Conservation (phyloP, 1,140 invertebrate species). For the Lepeophtheirus salmonis region DNA sequence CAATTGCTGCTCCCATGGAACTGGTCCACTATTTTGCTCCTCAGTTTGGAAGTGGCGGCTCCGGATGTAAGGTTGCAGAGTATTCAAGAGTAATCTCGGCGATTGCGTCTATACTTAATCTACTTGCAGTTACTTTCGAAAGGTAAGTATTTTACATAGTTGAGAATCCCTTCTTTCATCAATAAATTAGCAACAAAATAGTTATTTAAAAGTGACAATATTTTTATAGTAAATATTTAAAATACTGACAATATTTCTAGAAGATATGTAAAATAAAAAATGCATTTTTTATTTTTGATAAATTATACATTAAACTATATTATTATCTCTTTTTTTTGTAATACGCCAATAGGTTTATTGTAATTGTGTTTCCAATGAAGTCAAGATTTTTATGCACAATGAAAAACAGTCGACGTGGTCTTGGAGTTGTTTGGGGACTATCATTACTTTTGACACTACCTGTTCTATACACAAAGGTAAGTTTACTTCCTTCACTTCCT, state of each 20-base stretch:
- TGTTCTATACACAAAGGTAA: slow-evolving; percentile 27
- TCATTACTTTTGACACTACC: slow-evolving; percentile 26
- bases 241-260: too few species aligned
- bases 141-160: too few species aligned
- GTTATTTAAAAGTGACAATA: too few species aligned
- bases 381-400: slow-evolving; percentile 29
- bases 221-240: too few species aligned
- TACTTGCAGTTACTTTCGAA: slow-evolving; percentile 29
- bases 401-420: slow-evolving; percentile 27
- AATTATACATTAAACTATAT: too few species aligned
- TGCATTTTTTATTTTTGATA: slow-evolving; percentile 22
- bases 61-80: slow-evolving; percentile 17
- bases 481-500: too few species aligned
- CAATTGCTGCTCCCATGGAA: neutral
- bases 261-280: slow-evolving; percentile 25
- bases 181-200: too few species aligned
- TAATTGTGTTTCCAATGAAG: slow-evolving; percentile 30
- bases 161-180: too few species aligned
- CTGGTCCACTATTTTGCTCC: neutral
- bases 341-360: slow-evolving; percentile 31
- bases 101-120: slow-evolving; percentile 27
- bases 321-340: too few species aligned
- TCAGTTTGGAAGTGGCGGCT: neutral
- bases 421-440: slow-evolving; percentile 28
- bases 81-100: neutral